Base-by-base conservation (phyloP, 2,113 vertebrate genomes). In the Platysternon megacephalum region DNA sequence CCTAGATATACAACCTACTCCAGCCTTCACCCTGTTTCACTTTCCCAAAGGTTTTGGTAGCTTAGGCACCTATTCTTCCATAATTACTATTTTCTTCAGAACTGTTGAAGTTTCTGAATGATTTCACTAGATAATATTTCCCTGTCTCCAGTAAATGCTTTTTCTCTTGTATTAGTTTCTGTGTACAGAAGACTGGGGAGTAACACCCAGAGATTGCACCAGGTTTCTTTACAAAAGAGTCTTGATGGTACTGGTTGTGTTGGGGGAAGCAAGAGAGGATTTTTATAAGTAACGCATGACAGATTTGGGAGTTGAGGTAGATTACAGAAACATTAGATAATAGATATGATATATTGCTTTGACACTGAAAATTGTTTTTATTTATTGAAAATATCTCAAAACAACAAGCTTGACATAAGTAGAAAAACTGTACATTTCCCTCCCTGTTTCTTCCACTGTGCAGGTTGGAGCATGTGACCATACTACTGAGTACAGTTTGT, bases 401-500 rank as follows among this genome's bases (percentile, higher is more conserved):
- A 65, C 78, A 79, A 55, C 52, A 65, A 79, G 32, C 51, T 84
- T 55, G 90, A 68, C 35, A 0, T 3, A 22, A 9, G 6, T 21
- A 72, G 86, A 16, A 56, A 51, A 91, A 76, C 51, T 51, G 14
- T 72, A 5, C 39, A 82, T 58, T 86, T 48, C 51, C 76, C 65
- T 58, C n/a, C 53, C 91, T 46, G 1, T 1, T 1, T 8, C 55
- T 91, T 56, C 84, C 26, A 13, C 24, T 19, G 39, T 35, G 74
- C 83, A 91, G 86, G 86, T 91, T 0, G 10, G 86, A 87, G 53
- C 8, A 1, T 55, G 84, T 48, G 86, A 86, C 78, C 29, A 24
- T 87, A 88, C 53, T 87, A 78, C 11, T 79, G 85, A 78, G 84
- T 94, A 76, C 86, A 80, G 74, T 82, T 89, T 97, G 94, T 96